phyloP scores from a whole-genome alignment of 2,888 invertebrate genomes.

The Netelia fuscicornis region DNA sequence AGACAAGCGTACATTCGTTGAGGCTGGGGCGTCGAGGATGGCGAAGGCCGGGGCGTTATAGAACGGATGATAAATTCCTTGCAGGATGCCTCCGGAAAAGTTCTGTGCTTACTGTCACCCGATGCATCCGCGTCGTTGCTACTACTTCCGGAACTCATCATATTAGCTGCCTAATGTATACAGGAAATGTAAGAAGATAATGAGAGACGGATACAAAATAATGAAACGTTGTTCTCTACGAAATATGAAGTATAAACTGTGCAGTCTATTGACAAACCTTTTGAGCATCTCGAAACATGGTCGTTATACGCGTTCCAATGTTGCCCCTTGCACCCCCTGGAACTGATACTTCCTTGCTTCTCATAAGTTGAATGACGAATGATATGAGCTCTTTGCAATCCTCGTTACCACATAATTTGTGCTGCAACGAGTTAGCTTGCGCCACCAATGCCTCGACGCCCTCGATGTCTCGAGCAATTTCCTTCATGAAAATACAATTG shows the following conservation, averaged over 20 bases:
- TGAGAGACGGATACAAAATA: constrained; percentile 38
- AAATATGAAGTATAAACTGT: constrained; percentile 11
- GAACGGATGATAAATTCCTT: constrained; percentile 89
- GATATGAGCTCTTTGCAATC: constrained; percentile 84
- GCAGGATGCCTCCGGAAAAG: constrained; percentile 87
- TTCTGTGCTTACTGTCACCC: constrained; percentile 78
- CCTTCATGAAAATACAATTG: constrained; percentile 72
- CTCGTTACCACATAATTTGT: constrained; percentile 85
- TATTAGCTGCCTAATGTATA: constrained; percentile 85
- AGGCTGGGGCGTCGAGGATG: constrained; percentile 87
- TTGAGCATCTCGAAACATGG: constrained; percentile 87
- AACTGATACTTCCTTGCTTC: constrained; percentile 87
- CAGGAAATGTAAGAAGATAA: constrained; percentile 54
- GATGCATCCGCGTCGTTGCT: constrained; percentile 76
- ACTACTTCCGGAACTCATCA: constrained; percentile 83
- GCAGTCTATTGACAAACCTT: constrained; percentile 82
- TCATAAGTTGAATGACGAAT: constrained; percentile 86
- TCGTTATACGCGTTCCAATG: constrained; percentile 86
- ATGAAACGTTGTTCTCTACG: constrained; percentile 49
- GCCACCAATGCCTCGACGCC: constrained; percentile 86
- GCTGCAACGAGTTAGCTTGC: constrained; percentile 86
- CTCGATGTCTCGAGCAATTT: constrained; percentile 83
- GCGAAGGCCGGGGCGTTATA: constrained; percentile 87
- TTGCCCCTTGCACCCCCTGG: constrained; percentile 86
- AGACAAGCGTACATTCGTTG: constrained; percentile 90